Evolutionary conservation across 2,113 vertebrate genomes (phyloP).

Genomic region (Pogonocichla stellata): DNA sequence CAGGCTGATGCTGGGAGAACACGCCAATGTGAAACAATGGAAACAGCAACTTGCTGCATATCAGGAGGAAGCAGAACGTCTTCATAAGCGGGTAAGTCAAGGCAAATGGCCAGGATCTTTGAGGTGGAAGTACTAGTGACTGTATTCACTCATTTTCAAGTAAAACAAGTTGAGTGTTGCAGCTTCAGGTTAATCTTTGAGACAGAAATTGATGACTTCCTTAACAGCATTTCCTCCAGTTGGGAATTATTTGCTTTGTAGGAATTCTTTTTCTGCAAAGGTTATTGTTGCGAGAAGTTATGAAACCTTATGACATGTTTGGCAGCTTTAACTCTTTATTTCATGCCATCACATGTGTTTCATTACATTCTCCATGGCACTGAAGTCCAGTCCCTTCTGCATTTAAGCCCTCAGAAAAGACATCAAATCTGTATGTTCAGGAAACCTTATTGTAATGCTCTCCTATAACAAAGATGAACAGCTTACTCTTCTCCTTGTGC

Average conservation of each 20-base stretch:
- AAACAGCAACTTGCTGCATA: slow-evolving; percentile 97
- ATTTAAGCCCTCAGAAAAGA: background rate
- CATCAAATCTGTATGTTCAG: background rate
- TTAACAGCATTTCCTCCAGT: background rate
- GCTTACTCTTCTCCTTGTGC: background rate
- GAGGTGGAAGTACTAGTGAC: background rate
- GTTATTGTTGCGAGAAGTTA: background rate
- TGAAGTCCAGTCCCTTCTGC: background rate
- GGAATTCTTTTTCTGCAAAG: background rate
- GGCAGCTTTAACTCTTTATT: background rate
- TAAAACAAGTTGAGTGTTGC: background rate
- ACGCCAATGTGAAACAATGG: slow-evolving; percentile 99
- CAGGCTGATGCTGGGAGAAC: no score
- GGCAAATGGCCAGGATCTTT: background rate
- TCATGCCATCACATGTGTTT: background rate
- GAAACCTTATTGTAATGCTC: background rate
- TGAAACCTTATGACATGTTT: background rate
- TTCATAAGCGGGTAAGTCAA: slow-evolving; percentile 90
- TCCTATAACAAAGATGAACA: background rate
- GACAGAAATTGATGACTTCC: background rate
- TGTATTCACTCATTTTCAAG: background rate
- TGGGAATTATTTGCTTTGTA: background rate
- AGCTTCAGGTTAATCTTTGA: background rate
- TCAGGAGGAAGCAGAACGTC: slow-evolving; percentile 96
- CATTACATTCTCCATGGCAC: background rate